phyloP scores from a whole-genome alignment of 2,113 vertebrate species.

The Rutilus rutilus region DNA sequence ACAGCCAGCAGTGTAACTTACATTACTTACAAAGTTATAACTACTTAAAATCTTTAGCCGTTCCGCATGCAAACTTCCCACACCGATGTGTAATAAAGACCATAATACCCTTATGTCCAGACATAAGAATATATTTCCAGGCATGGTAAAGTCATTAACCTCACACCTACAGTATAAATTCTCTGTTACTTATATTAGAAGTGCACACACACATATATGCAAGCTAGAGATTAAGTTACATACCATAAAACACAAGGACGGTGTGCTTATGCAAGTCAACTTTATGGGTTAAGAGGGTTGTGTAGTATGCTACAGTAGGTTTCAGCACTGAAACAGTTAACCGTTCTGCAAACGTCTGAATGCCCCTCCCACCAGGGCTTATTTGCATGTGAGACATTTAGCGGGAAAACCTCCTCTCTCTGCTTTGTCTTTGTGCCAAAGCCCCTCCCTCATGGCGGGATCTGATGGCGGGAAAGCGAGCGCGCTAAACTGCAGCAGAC shows the following conservation, averaged over 20 bases:
- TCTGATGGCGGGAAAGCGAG: slow-evolving; percentile 60
- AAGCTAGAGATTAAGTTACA: not conserved
- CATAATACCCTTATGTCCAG: not conserved
- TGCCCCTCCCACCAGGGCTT: slow-evolving; percentile 31
- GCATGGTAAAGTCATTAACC: not conserved
- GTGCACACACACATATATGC: not conserved
- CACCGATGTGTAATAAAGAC: not conserved
- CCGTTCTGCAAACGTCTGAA: not conserved
- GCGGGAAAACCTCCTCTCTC: slow-evolving; percentile 51
- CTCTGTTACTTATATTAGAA: not conserved
- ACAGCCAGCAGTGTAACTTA: not conserved
- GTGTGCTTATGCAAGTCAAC: slow-evolving; percentile 8
- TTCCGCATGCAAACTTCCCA: not conserved
- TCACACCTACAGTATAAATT: not conserved
- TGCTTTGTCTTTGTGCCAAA: slow-evolving; percentile 44
- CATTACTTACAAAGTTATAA: not conserved
- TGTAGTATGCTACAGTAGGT: not conserved
- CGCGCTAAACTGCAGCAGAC: slow-evolving; percentile 57
- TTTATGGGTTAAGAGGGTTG: not conserved
- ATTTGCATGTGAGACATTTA: slow-evolving; percentile 57
- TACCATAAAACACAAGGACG: not conserved
- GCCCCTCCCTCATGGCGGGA: slow-evolving; percentile 45
- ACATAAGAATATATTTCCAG: not conserved
- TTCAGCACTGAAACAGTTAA: slow-evolving; percentile 55
- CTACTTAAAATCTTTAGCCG: not conserved